Evolutionary conservation across 2,888 invertebrate genomes (phyloP), one percentile per base, ranked within the genome.

Genomic region (Mechanitis messenoides): DNA sequence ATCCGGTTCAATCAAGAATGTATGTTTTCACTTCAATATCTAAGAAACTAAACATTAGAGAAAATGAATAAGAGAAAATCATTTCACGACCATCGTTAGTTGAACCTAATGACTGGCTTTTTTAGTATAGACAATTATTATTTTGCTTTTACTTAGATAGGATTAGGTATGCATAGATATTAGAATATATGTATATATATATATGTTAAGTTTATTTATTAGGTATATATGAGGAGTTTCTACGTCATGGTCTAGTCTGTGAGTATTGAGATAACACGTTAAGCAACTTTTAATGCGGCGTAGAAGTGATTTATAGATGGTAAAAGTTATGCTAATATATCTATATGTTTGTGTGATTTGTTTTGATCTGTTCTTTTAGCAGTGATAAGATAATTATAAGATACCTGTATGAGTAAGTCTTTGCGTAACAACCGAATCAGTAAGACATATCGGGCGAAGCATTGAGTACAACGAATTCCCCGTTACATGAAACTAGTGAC

Each of bases 401-500:
- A n/a, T 45, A n/a, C 35, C 35, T 35, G 35, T 35, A 20, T 20
- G 20, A 9, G 35, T 3, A 35, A 35, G 35, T 35, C 35, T 35
- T 35, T 35, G 35, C 35, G 35, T 35, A 35, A 35, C 35, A 35
- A 35, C 35, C 6, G 35, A 35, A 35, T 35, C 35, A 35, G 35
- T 35, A 35, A 35, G 35, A 35, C 4, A 9, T 20, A 46, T 4
- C 46, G 12, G 20, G 5, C 12, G 12, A n/a, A 45, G 35, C 55
- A 45, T 53, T 33, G 57, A 57, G 53, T 53, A 35, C 35, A 6
- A 42, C 2, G 2, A 42, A 42, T 42, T 9, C 11, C 42, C 42
- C 42, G 42, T 42, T 42, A 42, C 35, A 6, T 35, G 35, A 35
- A 35, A 5, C 57, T 56, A 65, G 60, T 63, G 57, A 67, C 59